phyloP scores from a whole-genome alignment of 2,113 vertebrate genomes.

The Neogobius melanostomus region DNA sequence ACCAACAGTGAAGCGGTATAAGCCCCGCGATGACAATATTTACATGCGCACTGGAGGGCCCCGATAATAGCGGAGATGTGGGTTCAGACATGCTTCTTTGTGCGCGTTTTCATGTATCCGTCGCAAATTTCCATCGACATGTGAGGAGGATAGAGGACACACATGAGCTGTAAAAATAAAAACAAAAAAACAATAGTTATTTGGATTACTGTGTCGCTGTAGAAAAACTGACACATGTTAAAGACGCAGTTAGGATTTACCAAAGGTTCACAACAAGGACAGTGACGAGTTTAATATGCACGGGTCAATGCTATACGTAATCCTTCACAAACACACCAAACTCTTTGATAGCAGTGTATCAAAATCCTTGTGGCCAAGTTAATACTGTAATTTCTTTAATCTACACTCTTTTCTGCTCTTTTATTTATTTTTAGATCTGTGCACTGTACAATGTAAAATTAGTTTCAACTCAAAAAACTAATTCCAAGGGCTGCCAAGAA shows the following conservation, averaged over 20 bases:
- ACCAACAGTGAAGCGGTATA: conserved; percentile 68
- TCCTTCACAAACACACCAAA: too few relatives aligned
- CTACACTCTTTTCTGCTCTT: too few relatives aligned
- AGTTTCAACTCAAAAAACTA: too few relatives aligned
- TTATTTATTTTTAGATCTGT: too few relatives aligned
- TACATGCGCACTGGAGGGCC: conserved; percentile 53
- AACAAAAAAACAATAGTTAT: neutral
- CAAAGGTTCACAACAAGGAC: neutral
- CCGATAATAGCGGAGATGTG: conserved; percentile 59
- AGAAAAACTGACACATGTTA: conserved; percentile 21
- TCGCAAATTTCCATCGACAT: conserved; percentile 41
- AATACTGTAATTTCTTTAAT: too few relatives aligned
- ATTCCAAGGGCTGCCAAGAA: too few relatives aligned
- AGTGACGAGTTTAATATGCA: too few relatives aligned
- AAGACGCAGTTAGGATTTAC: neutral
- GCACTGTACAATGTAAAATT: too few relatives aligned
- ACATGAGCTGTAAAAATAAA: conserved; percentile 2
- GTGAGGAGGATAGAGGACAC: conserved; percentile 29
- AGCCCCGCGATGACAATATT: conserved; percentile 67
- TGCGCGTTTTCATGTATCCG: conserved; percentile 38
- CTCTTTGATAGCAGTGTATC: too few relatives aligned
- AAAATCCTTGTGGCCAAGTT: too few relatives aligned
- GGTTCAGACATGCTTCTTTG: conserved; percentile 38
- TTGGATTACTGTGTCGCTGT: conserved; percentile 27
- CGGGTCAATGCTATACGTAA: too few relatives aligned